Base-by-base conservation (phyloP, 2,797 vertebrate genomes). In the Halcyon chelicuti region DNA sequence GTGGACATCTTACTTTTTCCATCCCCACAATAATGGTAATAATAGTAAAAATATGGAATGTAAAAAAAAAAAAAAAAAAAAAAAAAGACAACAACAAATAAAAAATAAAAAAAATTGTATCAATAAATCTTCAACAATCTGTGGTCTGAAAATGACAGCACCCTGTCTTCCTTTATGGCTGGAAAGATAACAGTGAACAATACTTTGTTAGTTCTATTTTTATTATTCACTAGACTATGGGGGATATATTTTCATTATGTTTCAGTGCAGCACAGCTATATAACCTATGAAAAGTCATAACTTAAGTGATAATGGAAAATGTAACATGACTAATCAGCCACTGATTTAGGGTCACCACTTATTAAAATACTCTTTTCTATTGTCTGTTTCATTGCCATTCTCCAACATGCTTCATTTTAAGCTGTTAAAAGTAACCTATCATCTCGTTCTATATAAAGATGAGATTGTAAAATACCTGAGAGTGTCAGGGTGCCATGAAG, bases 401-500 rank as follows among this genome's bases (percentile, higher is more conserved):
- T 77, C 40, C 14, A 31, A 3, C 1, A 0, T 26, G 17, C 26
- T 74, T 80, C 12, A 20, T 57, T 67, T 82, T 46, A 70, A 57
- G 4, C 28, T 83, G 10, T 49, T 67, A 23, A 52, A 81, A 40
- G 5, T 18, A 31, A 11, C 12, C 10, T 31, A 11, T 2, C 5
- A 42, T 40, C 37, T n/a, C 40, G 15, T 60, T 88, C 19, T 29
- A 3, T 8, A 25, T 26, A 42, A 88, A 74, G 35, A 61, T 12
- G 14, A 80, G 9, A 37, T 1, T 60, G 14, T 12, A 19, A 58
- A 79, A 46, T 42, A 7, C 1, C 4, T 7, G 16, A 10, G 14
- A 14, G 13, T 14, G 21, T 23, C 10, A 31, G 22, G 8, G 16
- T 1, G 0, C 6, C 1, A 0, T 0, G 1, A 44, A 7, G 19